phyloP scores from a whole-genome alignment of 2,888 invertebrate species.

The Villa cingulata region DNA sequence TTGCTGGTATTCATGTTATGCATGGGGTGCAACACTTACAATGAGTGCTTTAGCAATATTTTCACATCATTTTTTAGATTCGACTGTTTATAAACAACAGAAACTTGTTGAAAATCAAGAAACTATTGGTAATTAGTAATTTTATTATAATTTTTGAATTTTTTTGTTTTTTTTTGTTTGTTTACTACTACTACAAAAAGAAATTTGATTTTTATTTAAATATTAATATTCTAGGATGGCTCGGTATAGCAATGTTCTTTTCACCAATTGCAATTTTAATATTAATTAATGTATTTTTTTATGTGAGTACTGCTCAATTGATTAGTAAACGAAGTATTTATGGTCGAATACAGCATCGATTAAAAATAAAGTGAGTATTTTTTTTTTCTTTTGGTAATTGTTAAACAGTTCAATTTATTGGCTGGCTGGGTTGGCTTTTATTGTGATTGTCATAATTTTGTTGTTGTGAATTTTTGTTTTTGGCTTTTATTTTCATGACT shows the following conservation, averaged over 20 bases:
- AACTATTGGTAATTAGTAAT: constrained; percentile 46
- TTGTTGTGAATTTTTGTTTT: too few relatives aligned
- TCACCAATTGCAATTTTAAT: constrained; percentile 70
- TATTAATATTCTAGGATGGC: constrained; percentile 46
- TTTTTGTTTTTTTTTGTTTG: too few relatives aligned
- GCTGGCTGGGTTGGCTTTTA: too few relatives aligned
- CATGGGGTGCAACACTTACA: constrained; percentile 58
- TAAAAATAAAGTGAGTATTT: constrained; percentile 57
- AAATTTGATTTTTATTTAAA: background rate
- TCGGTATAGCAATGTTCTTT: constrained; percentile 71
- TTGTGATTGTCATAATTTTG: too few relatives aligned
- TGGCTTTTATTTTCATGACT: too few relatives aligned
- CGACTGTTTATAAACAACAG: constrained; percentile 41
- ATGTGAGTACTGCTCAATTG: constrained; percentile 61
- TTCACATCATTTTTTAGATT: constrained; percentile 67
- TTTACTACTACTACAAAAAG: too few relatives aligned
- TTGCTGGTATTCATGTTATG: constrained; percentile 72
- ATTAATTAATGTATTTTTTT: constrained; percentile 64
- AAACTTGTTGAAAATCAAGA: constrained; percentile 49
- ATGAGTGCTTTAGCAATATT: constrained; percentile 65
- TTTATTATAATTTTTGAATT: background rate
- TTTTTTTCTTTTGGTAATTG: background rate
- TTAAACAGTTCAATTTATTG: too few relatives aligned
- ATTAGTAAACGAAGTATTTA: constrained; percentile 71
- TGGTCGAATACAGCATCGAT: constrained; percentile 73